Base-by-base conservation (phyloP, 2,113 vertebrate species). In the Nothobranchius furzeri region DNA sequence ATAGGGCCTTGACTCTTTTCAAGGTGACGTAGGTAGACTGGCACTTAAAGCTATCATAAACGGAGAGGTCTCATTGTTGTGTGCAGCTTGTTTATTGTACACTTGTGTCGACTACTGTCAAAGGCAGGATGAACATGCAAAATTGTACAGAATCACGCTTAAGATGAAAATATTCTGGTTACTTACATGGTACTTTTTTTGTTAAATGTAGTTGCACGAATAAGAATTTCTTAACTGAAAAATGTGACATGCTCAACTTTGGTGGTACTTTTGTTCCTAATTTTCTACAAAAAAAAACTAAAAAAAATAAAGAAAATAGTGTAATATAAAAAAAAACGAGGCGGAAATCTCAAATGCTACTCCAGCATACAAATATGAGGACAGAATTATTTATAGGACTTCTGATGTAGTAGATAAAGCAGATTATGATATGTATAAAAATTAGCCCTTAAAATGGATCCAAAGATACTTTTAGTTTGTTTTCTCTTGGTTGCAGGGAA, bases 341-440 rank as follows among this genome's bases (percentile, higher is more conserved):
- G 86, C 91, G 84, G 92, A 88, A 87, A 86, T 82, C 80, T 91
- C 83, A 81, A 93, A 94, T 88, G 94, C 94, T 95, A 94, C 91
- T 94, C 93, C 89, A 92, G 94, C 91, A 92, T 88, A 84, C 94
- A 94, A 93, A 92, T 94, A 95, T 90, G 93, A 93, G 92, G 89
- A 91, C 91, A 94, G 90, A 82, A 86, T 87, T 93, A 94, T 94
- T 93, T 93, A 93, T 93, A 92, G 91, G 81, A 91, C 81, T 91
- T 91, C 88, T 91, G 86, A 89, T 86, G 90, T 91, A 90, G 92
- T 91, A 91, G 89, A 91, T 90, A 87, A 89, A 92, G 70, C 87
- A 88, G 89, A 91, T 90, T 81, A 85, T 84, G 79, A 92, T 89
- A 90, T 90, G 89, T 92, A 93, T 91, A 85, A 86, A 91, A 91